Percentiles rank a stretch among this genome's conserved stretches.
These are phyloP conservation scores for Brotula barbata DNA, from an alignment of 2,797 vertebrate species.

Conservation along the genomic window DNA sequence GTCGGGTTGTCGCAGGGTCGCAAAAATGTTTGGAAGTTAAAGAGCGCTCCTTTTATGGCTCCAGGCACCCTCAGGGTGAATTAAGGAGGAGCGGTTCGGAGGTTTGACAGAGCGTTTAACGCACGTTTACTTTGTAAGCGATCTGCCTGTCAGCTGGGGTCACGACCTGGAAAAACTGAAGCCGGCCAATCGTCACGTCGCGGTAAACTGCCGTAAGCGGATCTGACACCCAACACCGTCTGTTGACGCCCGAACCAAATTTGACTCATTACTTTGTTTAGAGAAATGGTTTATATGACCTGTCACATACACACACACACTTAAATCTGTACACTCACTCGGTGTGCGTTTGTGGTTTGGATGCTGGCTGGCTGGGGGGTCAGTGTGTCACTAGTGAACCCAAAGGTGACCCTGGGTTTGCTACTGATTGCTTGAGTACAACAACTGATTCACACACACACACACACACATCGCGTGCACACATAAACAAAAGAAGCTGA, in stretches of 20 bases:
- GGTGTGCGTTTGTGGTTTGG: too few species aligned
- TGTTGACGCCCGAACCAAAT: slow-evolving; percentile 54
- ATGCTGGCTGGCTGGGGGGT: not conserved
- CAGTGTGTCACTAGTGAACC: not conserved
- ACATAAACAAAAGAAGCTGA: not conserved
- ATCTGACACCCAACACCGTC: slow-evolving; percentile 48
- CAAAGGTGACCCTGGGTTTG: not conserved
- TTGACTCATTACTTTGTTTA: slow-evolving; percentile 64
- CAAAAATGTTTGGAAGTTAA: slow-evolving; percentile 12
- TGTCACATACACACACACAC: slow-evolving; percentile 30
- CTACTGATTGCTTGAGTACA: not conserved
- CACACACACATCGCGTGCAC: not conserved
- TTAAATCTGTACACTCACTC: not conserved
- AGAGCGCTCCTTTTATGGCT: slow-evolving; percentile 19
- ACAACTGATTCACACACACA: slow-evolving; percentile 1
- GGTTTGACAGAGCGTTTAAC: slow-evolving; percentile 40
- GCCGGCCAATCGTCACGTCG: slow-evolving; percentile 53
- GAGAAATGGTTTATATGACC: slow-evolving; percentile 60
- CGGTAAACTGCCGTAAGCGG: slow-evolving; percentile 60
- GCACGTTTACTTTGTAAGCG: slow-evolving; percentile 55
- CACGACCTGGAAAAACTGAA: slow-evolving; percentile 61
- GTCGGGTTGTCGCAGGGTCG: slow-evolving; percentile 3
- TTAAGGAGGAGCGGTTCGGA: slow-evolving; percentile 42
- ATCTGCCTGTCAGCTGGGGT: slow-evolving; percentile 67
- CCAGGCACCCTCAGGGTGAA: slow-evolving; percentile 25